These are phyloP conservation scores for Urocynchramus pylzowi DNA, from an alignment of 2,113 vertebrate genomes.

Conservation along the genomic window DNA sequence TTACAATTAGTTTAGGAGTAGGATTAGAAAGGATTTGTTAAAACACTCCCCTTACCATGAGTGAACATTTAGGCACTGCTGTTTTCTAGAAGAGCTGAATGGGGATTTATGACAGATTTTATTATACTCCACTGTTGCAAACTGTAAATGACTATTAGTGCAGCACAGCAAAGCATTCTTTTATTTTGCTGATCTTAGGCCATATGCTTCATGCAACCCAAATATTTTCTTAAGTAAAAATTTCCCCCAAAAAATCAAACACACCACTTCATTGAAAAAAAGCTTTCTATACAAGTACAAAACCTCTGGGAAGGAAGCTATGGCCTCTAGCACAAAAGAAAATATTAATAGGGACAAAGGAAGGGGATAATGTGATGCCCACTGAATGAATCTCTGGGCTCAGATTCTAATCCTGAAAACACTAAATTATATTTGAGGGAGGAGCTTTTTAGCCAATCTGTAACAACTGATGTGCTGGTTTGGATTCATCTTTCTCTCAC, in stretches of 20 bases:
- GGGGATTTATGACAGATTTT: background rate
- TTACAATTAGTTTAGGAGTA: background rate
- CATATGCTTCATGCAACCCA: background rate
- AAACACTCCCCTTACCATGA: background rate
- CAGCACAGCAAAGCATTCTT: background rate
- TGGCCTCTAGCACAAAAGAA: background rate
- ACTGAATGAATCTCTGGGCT: background rate
- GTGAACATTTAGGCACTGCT: background rate
- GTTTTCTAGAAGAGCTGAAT: background rate
- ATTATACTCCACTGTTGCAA: background rate
- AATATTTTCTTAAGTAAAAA: background rate
- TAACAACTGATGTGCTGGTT: background rate
- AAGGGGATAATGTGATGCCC: background rate
- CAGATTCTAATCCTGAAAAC: background rate
- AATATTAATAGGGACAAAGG: background rate
- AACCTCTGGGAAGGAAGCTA: background rate
- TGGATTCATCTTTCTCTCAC: background rate
- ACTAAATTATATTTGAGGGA: background rate
- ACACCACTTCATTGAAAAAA: background rate
- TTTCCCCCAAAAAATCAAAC: background rate
- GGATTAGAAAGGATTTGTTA: background rate
- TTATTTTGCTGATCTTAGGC: background rate
- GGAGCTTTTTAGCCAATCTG: background rate
- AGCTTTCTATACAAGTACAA: background rate
- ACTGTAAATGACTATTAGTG: background rate